phyloP scores from a whole-genome alignment of 2,797 vertebrate genomes.

The Hybognathus amarus region DNA sequence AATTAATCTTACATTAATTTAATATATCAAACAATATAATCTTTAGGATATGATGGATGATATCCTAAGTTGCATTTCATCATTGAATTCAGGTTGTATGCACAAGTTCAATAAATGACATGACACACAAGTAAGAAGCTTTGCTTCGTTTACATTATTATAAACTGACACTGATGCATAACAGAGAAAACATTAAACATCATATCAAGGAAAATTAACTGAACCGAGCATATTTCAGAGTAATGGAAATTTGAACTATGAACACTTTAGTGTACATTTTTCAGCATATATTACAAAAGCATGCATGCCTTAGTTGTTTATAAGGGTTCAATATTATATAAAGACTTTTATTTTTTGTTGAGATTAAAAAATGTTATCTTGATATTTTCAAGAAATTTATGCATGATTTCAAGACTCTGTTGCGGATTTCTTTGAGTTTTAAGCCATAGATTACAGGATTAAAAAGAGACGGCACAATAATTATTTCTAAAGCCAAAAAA shows the following conservation, averaged over 20 bases:
- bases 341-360: not conserved
- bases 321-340: not conserved
- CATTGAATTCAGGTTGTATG: not conserved
- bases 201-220: not conserved
- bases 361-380: not conserved
- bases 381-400: not conserved
- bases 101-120: not conserved
- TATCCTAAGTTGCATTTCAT: not conserved
- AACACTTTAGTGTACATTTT: not conserved
- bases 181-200: not conserved
- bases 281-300: not conserved
- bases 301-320: not conserved
- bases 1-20: not conserved
- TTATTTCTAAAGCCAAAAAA: constrained; percentile 49
- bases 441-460: constrained; percentile 43
- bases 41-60: not conserved
- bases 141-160: not conserved
- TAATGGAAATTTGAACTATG: not conserved
- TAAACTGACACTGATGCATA: not conserved
- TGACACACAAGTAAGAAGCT: not conserved
- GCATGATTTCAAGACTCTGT: not conserved
- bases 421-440: constrained; percentile 29
- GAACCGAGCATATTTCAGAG: not conserved
- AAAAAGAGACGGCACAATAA: constrained; percentile 49
- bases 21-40: not conserved